Percentiles rank a stretch among this genome's conserved stretches.
Conservation (phyloP, 2,888 invertebrate genomes). For the Perithous albicinctus region DNA sequence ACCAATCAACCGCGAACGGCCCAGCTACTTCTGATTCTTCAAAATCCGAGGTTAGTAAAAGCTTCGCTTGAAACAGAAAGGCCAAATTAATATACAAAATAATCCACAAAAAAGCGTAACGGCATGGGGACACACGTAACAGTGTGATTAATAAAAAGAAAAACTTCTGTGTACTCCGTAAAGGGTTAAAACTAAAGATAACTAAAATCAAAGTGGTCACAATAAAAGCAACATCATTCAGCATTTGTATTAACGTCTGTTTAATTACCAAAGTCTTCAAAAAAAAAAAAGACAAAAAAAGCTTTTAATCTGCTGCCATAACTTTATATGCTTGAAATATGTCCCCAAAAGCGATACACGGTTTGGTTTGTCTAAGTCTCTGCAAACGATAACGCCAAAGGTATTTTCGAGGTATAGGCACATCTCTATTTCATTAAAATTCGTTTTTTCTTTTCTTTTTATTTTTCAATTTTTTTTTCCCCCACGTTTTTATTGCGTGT, state of each 20-base stretch:
- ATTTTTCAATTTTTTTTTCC: constrained; percentile 10
- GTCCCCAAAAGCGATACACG: constrained; percentile 60
- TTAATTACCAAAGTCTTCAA: constrained; percentile 27
- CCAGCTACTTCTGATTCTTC: constrained; percentile 79
- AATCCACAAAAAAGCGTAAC: constrained; percentile 42
- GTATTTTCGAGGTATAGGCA: constrained; percentile 52
- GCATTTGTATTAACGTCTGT: constrained; percentile 47
- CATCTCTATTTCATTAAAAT: constrained; percentile 21
- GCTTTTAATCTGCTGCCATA: constrained; percentile 61
- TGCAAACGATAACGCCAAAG: constrained; percentile 60
- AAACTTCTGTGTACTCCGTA: constrained; percentile 8
- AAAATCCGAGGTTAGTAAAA: constrained; percentile 82
- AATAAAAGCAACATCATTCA: constrained; percentile 15
- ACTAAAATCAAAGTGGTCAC: constrained; percentile 30
- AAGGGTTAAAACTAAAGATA: constrained; percentile 13
- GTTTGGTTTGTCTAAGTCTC: constrained; percentile 58
- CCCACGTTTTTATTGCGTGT: neutral
- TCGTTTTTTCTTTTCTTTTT: constrained; percentile 1
- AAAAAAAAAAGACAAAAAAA: too few relatives aligned
- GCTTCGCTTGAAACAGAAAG: constrained; percentile 21
- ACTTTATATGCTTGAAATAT: constrained; percentile 59
- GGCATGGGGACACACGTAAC: constrained; percentile 57
- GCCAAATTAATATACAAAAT: constrained; percentile 36
- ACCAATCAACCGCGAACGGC: constrained; percentile 80
- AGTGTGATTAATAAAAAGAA: constrained; percentile 35